Base-by-base conservation (phyloP, 64 coral and sea anemone genomes). In the Astreopora myriophthalma region DNA sequence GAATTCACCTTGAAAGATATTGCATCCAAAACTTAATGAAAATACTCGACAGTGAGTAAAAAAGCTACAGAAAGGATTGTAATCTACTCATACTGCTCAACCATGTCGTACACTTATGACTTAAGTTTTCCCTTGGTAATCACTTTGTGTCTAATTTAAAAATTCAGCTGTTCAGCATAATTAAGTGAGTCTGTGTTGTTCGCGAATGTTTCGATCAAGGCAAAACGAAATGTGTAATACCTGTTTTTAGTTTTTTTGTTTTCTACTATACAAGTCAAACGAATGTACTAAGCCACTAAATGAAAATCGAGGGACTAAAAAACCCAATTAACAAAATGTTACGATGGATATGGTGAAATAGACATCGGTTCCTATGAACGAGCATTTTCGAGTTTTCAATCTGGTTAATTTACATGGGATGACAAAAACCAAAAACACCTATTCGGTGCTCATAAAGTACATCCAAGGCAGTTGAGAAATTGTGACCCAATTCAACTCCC, bases 151-250 rank as follows among this genome's bases (percentile, higher is more conserved):
- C 1, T 16, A 14, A 55, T 37, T 73, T 35, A 20, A 3, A 35
- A 34, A 64, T 83, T 83, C 79, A 83, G 79, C 52, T 83, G 55
- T 64, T 65, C 75, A 17, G 29, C 11, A 24, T 60, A 61, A 38
- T 20, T 12, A 19, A 1, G n/a, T n/a, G n/a, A n/a, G 19, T 5
- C 33, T 73, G 4, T 1, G 5, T 5, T 38, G 8, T 2, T 26
- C 12, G 30, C 70, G 33, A 37, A 73, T 73, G 70, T 36, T 73
- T 35, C 19, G 3, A 73, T 73, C 33, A 13, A 7, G 16, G 2
- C 52, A 57, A 79, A 13, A 14, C 3, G 1, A 19, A 33, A 74
- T 17, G 25, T 48, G 46, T 57, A 52, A 79, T 30, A 6, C n/a
- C 75, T 79, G 26, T 30, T 79, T 79, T 79, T 57, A 57, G 48